Percentiles rank a stretch among this genome's conserved stretches.
Conservation (phyloP, 1,140 invertebrate genomes). For the Gryllus bimaculatus region DNA sequence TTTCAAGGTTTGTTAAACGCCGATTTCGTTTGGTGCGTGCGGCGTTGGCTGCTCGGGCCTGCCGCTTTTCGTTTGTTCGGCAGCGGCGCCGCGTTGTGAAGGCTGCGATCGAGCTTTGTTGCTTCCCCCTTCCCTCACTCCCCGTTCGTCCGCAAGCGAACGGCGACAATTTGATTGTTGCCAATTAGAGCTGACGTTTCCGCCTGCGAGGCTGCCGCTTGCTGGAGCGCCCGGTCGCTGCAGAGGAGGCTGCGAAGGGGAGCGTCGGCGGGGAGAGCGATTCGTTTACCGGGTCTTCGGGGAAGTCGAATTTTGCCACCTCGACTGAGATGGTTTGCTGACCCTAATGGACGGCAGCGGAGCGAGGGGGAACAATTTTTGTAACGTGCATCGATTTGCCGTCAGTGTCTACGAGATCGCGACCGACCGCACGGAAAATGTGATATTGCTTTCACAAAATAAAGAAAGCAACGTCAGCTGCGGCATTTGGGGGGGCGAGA, state of each 20-base stretch:
- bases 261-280: neutral
- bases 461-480: too few relatives aligned
- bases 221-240: neutral
- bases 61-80: neutral
- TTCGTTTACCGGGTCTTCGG: neutral
- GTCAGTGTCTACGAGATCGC: too few relatives aligned
- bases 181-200: neutral
- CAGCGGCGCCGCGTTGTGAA: neutral
- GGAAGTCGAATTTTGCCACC: too few relatives aligned
- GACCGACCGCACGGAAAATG: too few relatives aligned
- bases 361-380: too few relatives aligned
- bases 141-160: neutral
- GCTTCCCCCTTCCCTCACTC: neutral
- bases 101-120: neutral
- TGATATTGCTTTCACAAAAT: too few relatives aligned
- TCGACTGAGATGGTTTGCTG: too few relatives aligned
- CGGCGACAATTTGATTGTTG: neutral
- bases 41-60: neutral
- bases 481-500: too few relatives aligned
- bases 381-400: too few relatives aligned
- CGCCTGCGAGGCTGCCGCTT: neutral
- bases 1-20: constrained; percentile 1
- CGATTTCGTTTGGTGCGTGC: neutral
- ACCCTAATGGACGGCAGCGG: too few relatives aligned
- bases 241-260: neutral